Percentiles rank a stretch among this genome's conserved stretches.
These are phyloP conservation scores for Telmatochromis sp. DNA, from an alignment of 2,113 vertebrate genomes.

Conservation along the genomic window DNA sequence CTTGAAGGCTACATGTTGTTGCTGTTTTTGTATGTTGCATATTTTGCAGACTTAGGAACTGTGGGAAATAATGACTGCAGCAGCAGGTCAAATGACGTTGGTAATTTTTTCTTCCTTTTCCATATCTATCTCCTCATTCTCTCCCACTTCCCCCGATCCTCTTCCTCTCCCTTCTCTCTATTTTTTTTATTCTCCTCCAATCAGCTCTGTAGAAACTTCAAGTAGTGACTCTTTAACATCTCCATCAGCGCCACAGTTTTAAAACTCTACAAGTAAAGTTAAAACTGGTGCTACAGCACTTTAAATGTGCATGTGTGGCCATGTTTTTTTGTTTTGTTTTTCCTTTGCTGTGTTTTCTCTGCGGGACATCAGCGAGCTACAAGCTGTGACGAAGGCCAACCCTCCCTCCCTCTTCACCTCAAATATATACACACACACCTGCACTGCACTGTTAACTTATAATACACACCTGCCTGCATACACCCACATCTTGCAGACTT, in stretches of 20 bases:
- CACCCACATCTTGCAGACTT: neutral
- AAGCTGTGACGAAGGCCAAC: conserved; percentile 4
- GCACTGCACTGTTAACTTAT: conserved; percentile 2
- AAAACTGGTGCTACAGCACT: neutral
- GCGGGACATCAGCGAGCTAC: conserved; percentile 5
- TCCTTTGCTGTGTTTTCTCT: conserved; percentile 7
- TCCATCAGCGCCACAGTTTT: conserved; percentile 11
- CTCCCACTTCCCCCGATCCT: conserved; percentile 1
- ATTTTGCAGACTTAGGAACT: conserved; percentile 99
- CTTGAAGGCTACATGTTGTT: conserved; percentile 71
- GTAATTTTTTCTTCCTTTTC: conserved; percentile 96
- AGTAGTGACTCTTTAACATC: conserved; percentile 56
- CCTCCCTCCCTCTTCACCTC: neutral
- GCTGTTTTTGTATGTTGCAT: conserved; percentile 90
- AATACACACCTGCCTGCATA: neutral
- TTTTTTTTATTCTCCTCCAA: conserved; percentile 18
- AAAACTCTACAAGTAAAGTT: neutral
- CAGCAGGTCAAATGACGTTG: conserved; percentile 99
- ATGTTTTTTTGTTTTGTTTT: neutral
- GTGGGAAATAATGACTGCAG: conserved; percentile 98
- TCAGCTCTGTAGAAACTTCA: conserved; percentile 45
- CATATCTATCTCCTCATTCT: conserved; percentile 83
- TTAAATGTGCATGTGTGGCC: conserved; percentile 38
- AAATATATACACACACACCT: neutral
- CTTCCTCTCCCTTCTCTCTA: neutral